phyloP scores from a whole-genome alignment of 2,888 invertebrate species.

The Drosophila quinaria region DNA sequence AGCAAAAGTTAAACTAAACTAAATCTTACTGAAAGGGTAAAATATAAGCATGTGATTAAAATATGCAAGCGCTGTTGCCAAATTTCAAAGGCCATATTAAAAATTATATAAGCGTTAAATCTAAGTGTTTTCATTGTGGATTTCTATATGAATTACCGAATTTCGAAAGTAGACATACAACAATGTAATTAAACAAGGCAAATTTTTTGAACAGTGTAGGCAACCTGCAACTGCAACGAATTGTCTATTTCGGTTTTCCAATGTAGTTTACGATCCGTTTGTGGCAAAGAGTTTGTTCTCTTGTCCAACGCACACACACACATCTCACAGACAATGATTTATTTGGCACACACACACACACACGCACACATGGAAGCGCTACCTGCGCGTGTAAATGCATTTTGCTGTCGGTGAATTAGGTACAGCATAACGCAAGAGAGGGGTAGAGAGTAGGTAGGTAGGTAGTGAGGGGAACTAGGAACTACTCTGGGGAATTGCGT shows the following conservation, averaged over 20 bases:
- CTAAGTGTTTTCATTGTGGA: no score
- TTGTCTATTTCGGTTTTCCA: constrained; percentile 80
- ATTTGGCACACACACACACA: constrained; percentile 73
- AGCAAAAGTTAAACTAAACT: no score
- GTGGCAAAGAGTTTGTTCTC: constrained; percentile 57
- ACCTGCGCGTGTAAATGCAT: constrained; percentile 71
- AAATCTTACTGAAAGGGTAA: no score
- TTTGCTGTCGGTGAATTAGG: constrained; percentile 67
- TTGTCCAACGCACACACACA: constrained; percentile 66
- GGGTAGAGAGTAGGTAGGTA: constrained; percentile 1
- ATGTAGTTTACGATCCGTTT: constrained; percentile 75
- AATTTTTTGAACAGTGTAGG: not conserved
- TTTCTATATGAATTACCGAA: not conserved
- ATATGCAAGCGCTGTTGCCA: no score
- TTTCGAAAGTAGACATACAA: not conserved
- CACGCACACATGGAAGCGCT: constrained; percentile 27
- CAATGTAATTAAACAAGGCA: not conserved
- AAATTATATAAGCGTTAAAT: no score
- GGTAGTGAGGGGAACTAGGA: not conserved
- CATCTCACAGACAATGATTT: constrained; percentile 71
- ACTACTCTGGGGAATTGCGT: constrained; percentile 10
- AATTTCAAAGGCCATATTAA: no score
- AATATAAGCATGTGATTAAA: no score
- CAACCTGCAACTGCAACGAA: constrained; percentile 48
- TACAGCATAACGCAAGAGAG: constrained; percentile 3